phyloP scores from a whole-genome alignment of 1,140 invertebrate species.

The Bilobella aurantiaca region DNA sequence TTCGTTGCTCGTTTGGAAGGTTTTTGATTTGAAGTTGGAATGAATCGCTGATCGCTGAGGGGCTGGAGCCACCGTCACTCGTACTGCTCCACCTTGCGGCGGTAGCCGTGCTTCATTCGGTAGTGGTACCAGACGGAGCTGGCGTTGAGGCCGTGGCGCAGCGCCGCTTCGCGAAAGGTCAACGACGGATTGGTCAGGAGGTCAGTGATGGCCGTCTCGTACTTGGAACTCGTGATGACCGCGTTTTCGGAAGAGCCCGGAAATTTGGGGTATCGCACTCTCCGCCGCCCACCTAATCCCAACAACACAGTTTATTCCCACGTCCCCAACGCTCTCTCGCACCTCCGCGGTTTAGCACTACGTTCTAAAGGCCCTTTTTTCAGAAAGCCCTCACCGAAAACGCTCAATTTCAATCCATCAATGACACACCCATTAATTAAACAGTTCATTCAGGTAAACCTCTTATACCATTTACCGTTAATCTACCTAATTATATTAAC shows the following conservation, averaged over 20 bases:
- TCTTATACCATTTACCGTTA: too few species aligned
- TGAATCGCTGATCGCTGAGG: background rate
- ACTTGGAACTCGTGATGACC: conserved; percentile 17
- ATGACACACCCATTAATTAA: too few species aligned
- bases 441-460: too few species aligned
- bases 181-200: conserved; percentile 25
- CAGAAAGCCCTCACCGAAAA: too few species aligned
- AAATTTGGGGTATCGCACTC: conserved; percentile 26
- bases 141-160: conserved; percentile 15
- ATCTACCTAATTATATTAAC: too few species aligned
- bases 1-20: background rate
- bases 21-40: background rate
- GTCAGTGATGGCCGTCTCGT: conserved; percentile 24
- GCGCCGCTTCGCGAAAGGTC: conserved; percentile 26
- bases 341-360: too few species aligned
- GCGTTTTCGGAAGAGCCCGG: background rate
- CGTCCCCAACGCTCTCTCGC: too few species aligned
- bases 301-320: background rate
- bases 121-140: conserved; percentile 28
- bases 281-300: conserved; percentile 16
- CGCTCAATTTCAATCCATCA: too few species aligned
- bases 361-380: too few species aligned
- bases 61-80: background rate
- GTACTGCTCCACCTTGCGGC: conserved; percentile 19
- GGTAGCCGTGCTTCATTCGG: conserved; percentile 24